Base-by-base conservation (phyloP, 2,797 vertebrate species). In the Acrossocheilus fasciatus region DNA sequence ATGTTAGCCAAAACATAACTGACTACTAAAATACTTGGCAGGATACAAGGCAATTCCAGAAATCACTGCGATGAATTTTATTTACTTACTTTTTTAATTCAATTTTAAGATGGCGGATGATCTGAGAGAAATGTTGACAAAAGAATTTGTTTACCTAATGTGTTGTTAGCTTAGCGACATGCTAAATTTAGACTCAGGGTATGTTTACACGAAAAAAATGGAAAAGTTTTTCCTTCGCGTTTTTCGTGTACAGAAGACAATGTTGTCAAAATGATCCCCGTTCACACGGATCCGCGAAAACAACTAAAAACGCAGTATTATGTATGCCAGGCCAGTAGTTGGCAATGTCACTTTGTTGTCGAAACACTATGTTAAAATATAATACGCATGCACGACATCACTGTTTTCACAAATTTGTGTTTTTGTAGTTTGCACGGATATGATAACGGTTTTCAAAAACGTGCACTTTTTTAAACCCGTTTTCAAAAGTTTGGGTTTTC, bases 131-230 rank as follows among this genome's bases (percentile, higher is more conserved):
- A 54, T 36, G 2, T 20, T 6, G 47, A 52, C 43, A 17, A 52
- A 76, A 18, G 11, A 52, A 12, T 76, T 0, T 6, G 10, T 52
- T 34, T 52, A 52, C n/a, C 26, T 43, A 43, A 10, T 36, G 9
- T 36, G 45, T 50, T 30, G 15, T 75, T 75, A 75, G 73, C 73
- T 75, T 75, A 52, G 73, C 73, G 6, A 52, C 73, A 34, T 47
- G 72, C 47, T 34, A 54, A 76, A 1, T 0, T 36, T 6, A 57
- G 30, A 12, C 59, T 64, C 2, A 0, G 10, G 59, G 11, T 5
- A 26, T 26, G 2, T 64, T 64, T 64, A 64, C 11, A 26, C 0
- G 4, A 26, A 26, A 64, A 14, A 64, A 20, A 23, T 6, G 9
- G 2, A 20, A 18, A 54, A 0, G 4, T 11, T 26, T 59, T 26